Base-by-base conservation (phyloP, 2,797 vertebrate genomes). In the Sparus aurata region DNA sequence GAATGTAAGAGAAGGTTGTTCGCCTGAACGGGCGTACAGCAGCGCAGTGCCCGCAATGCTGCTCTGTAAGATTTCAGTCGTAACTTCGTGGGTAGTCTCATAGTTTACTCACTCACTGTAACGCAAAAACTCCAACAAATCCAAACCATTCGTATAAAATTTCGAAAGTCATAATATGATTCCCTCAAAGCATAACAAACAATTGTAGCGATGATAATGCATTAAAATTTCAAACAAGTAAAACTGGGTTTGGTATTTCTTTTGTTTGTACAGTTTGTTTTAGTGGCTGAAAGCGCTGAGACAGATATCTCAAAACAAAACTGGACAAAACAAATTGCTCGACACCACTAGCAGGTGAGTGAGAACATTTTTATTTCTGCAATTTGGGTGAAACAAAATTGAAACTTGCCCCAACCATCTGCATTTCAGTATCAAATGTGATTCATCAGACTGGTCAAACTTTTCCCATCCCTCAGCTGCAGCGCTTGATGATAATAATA, bases 401-500 rank as follows among this genome's bases (percentile, higher is more conserved):
- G 11, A 47, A 62, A 20, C 62, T 23, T 71, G 12, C 57, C 10
- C 30, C 64, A 17, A 5, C 18, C 55, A 23, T 60, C 43, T 63
- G n/a, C 13, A 69, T 66, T 30, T 22, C 34, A 27, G 15, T 1
- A n/a, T 63, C 34, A 52, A 43, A 15, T 61, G 59, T 46, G 57
- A 68, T 38, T 52, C 49, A 55, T 78, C 68, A 72, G 2, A 55
- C 16, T 3, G 10, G 12, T 20, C 16, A 62, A 72, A 74, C 27
- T 12, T 80, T 45, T 64, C 30, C 50, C 17, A 49, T 20, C 53
- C 54, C 57, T 81, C 45, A 23, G 13, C 54, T 20, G 57, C 55
- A 25, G 52, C 20, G 30, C 4, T 9, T 43, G 45, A 12, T 69
- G 25, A 75, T 66, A 72, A 30, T 15, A 52, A 52, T 11, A 57